Conservation (phyloP, 2,797 vertebrate species). For the Dendrocincla tyrannina region DNA sequence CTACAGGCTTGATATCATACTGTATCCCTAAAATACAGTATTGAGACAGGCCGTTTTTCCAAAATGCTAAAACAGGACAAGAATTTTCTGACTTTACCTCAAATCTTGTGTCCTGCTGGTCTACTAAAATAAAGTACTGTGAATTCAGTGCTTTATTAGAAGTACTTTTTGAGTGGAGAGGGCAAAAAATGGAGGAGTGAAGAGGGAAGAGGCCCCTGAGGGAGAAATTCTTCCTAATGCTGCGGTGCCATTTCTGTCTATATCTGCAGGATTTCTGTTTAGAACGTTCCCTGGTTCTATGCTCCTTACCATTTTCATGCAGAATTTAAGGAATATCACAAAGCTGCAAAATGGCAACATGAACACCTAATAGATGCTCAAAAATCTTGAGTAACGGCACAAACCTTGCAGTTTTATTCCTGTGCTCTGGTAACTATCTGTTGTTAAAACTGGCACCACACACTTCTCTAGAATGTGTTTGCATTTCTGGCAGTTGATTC, state of each 20-base stretch:
- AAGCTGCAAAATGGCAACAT: not conserved
- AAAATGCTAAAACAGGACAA: not conserved
- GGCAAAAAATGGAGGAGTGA: not conserved
- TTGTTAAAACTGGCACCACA: not conserved
- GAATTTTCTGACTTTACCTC: not conserved
- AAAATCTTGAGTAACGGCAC: not conserved
- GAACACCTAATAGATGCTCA: not conserved
- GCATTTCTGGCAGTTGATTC: not conserved
- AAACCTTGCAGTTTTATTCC: not conserved
- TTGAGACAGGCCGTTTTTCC: not conserved
- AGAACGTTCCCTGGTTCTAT: not conserved
- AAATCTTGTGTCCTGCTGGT: not conserved
- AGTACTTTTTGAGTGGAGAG: not conserved
- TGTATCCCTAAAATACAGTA: not conserved
- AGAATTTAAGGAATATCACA: not conserved
- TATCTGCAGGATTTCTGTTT: not conserved
- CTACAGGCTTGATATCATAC: not conserved
- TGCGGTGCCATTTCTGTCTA: not conserved
- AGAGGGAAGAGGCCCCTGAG: not conserved
- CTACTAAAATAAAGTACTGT: not conserved
- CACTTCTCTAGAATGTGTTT: not conserved
- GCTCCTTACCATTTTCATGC: not conserved
- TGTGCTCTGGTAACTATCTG: not conserved
- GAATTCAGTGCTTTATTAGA: not conserved
- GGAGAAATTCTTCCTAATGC: not conserved